Conservation (phyloP, 2,797 vertebrate species). For the Gambelia wislizenii region DNA sequence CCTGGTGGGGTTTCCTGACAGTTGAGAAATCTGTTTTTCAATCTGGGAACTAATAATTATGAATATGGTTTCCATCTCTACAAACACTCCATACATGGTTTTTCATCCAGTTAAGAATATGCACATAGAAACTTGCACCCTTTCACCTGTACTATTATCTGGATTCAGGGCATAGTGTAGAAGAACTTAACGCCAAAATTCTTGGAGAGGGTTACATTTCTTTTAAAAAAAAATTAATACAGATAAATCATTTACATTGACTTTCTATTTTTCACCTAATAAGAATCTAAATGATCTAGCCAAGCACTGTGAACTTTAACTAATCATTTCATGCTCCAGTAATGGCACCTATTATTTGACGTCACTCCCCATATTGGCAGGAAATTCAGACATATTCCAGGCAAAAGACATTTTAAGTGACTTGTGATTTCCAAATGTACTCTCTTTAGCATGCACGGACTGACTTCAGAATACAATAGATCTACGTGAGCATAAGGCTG, state of each 20-base stretch:
- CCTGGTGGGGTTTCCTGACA: no score
- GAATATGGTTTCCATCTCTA: no score
- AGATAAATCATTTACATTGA: conserved; percentile 38
- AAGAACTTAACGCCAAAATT: conserved; percentile 55
- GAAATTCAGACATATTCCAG: conserved; percentile 60
- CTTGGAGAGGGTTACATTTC: conserved; percentile 40
- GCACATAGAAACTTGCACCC: background rate
- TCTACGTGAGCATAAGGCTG: background rate
- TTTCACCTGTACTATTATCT: background rate
- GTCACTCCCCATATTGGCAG: conserved; percentile 60
- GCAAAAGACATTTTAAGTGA: conserved; percentile 62
- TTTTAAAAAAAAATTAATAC: conserved; percentile 55
- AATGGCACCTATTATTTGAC: conserved; percentile 69
- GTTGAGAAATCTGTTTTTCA: no score
- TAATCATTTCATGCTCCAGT: conserved; percentile 61
- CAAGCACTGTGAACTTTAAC: conserved; percentile 70
- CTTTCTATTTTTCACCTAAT: conserved; percentile 36
- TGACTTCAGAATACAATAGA: conserved; percentile 29
- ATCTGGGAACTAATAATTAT: no score
- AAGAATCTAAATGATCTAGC: conserved; percentile 62
- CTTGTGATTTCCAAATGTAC: conserved; percentile 59
- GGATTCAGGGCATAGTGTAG: conserved; percentile 29
- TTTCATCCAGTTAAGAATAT: background rate
- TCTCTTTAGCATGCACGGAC: conserved; percentile 32
- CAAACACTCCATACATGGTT: background rate